Conservation (phyloP, 2,888 invertebrate genomes). For the Apodemia zela region DNA sequence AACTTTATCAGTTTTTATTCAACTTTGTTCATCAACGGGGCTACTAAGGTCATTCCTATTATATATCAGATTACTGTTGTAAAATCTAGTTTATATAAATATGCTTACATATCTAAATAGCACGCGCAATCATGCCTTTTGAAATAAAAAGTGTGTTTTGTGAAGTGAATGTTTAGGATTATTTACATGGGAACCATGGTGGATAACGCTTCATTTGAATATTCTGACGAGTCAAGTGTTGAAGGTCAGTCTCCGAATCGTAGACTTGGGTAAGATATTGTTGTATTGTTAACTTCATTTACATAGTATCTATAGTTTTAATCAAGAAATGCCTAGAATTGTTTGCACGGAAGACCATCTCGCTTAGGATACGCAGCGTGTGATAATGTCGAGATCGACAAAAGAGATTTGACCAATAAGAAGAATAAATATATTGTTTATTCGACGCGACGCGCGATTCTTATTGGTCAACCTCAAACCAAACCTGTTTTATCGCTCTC, state of each 20-base stretch:
- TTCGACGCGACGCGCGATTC: no score
- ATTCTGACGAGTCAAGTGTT: constrained; percentile 65
- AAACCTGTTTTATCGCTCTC: no score
- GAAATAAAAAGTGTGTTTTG: constrained; percentile 23
- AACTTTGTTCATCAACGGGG: not conserved
- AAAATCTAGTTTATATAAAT: not conserved
- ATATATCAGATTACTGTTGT: not conserved
- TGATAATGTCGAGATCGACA: no score
- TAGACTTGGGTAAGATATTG: constrained; percentile 26
- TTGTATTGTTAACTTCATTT: constrained; percentile 17
- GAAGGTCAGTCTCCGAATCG: constrained; percentile 38
- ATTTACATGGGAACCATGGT: constrained; percentile 52
- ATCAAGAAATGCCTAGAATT: no score
- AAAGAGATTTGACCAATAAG: no score
- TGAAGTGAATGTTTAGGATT: constrained; percentile 34
- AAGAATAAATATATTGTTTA: no score
- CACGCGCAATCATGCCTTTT: constrained; percentile 16
- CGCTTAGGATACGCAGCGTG: no score
- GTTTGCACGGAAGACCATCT: no score
- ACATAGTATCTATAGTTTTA: no score
- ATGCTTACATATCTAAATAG: not conserved
- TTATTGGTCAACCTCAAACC: no score
- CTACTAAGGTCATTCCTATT: not conserved
- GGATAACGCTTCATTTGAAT: constrained; percentile 70
- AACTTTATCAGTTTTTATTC: constrained; percentile 7